Evolutionary conservation across 2,797 vertebrate genomes (phyloP), one percentile per base, ranked within the genome.

Genomic region (Ptychadena robeensis): DNA sequence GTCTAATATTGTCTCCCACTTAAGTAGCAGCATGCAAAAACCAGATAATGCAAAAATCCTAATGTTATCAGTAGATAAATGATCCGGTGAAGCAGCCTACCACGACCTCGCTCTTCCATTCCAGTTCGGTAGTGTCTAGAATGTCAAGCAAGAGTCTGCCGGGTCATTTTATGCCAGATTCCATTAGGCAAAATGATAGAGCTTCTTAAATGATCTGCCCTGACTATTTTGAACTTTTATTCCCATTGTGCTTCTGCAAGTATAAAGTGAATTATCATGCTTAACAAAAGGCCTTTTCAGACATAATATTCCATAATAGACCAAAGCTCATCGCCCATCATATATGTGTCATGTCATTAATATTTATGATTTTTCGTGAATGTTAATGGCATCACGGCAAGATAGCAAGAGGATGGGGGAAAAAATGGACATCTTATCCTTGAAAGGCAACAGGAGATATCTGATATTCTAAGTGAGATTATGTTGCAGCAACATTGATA

Each of bases 331-430:
- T 78, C 53, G 81, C 74, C 71, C 64, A 35, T 77, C 73, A 65
- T 72, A 75, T 75, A 72, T 72, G 73, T 82, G 81, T 71, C 81
- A 77, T 66, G 59, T 66, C 81, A 82, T 82, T 82, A 82, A 82
- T 82, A 82, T 82, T 82, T 78, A 82, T 82, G 59, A 40, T 10
- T 35, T 82, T 72, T 78, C 15, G 5, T 63, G 67, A 78, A 82
- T 77, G 53, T 57, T 82, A 77, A 82, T 82, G 81, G 69, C 73
- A 77, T 77, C 73, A 82, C 73, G 44, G 73, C 69, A 73, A 69
- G n/a, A 34, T 53, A 22, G 73, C 66, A 70, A 15, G 15, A 68
- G 22, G 48, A 65, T 77, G 53, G 32, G n/a, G 15, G 12, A 69
- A 18, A 69, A 82, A 67, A 28, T n/a, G 73, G 73, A 44, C 53